Conservation (phyloP, 1,140 invertebrate species). For the Copidosoma floridanum region DNA sequence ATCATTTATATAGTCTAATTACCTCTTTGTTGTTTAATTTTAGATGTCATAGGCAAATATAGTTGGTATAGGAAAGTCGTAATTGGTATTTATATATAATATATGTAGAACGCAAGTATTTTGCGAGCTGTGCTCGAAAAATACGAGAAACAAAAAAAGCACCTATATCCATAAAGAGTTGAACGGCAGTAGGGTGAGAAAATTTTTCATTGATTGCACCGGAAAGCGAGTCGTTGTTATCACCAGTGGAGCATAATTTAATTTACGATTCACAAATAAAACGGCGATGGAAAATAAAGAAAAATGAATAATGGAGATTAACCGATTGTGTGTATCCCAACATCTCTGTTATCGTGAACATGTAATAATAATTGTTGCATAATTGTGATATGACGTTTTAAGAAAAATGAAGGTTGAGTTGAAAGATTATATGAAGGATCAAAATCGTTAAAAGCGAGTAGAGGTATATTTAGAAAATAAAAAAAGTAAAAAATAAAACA, state of each 20-base stretch:
- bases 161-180: no score
- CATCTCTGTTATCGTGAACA: slow-evolving; percentile 9
- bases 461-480: not conserved
- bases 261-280: not conserved
- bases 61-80: slow-evolving; percentile 6
- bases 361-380: slow-evolving; percentile 11
- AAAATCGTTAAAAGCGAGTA: not conserved
- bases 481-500: not conserved
- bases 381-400: slow-evolving; percentile 25
- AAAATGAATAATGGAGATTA: slow-evolving; percentile 1
- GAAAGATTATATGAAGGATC: no score
- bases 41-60: slow-evolving; percentile 14
- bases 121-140: slow-evolving; percentile 25
- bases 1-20: slow-evolving; percentile 19
- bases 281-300: no score
- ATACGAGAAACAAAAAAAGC: not conserved
- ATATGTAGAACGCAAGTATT: slow-evolving; percentile 11
- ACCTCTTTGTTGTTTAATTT: slow-evolving; percentile 16
- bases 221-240: slow-evolving; percentile 20
- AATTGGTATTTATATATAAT: slow-evolving; percentile 19
- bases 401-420: not conserved
- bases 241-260: not conserved
- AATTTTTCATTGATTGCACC: slow-evolving; percentile 4
- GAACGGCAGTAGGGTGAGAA: not conserved
- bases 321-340: slow-evolving; percentile 4